Evolutionary conservation across 2,797 vertebrate genomes (phyloP).

Genomic region (Gymnodraco acuticeps): DNA sequence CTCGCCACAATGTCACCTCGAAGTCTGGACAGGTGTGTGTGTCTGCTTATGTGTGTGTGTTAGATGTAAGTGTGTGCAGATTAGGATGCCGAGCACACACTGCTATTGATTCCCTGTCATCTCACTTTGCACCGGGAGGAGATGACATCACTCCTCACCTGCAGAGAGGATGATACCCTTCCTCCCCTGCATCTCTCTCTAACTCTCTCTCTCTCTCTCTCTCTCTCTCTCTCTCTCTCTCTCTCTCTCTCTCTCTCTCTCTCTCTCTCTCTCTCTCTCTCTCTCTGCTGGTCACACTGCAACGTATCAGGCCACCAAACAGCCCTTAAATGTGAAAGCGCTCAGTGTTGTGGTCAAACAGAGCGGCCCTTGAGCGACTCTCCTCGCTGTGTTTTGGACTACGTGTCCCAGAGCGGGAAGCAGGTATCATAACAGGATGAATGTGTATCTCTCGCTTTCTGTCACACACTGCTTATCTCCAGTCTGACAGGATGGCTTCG

Average conservation of each 20-base stretch:
- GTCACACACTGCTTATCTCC: conserved; percentile 63
- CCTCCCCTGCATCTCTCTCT: conserved; percentile 4
- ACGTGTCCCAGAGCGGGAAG: conserved; percentile 21
- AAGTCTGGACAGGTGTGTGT: conserved; percentile 29
- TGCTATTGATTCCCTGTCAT: conserved; percentile 41
- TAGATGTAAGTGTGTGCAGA: neutral
- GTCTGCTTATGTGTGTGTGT: neutral
- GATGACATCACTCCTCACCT: conserved; percentile 61
- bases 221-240: too few species aligned
- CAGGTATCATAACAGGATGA: conserved; percentile 61
- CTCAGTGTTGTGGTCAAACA: conserved; percentile 57
- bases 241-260: too few species aligned
- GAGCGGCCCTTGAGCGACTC: conserved; percentile 22
- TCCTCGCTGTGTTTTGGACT: conserved; percentile 12
- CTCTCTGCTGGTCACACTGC: conserved; percentile 28
- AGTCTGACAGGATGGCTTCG: conserved; percentile 45
- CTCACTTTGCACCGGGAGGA: conserved; percentile 29
- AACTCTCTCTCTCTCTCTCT: too few species aligned
- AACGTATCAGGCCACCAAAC: conserved; percentile 15
- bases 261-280: neutral
- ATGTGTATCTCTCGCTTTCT: conserved; percentile 48
- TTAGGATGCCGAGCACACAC: conserved; percentile 9
- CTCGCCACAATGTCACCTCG: conserved; percentile 50
- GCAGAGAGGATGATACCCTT: conserved; percentile 43
- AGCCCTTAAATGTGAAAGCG: conserved; percentile 46